Base-by-base conservation (phyloP, 2,888 invertebrate genomes). In the Uloborus plumipes region DNA sequence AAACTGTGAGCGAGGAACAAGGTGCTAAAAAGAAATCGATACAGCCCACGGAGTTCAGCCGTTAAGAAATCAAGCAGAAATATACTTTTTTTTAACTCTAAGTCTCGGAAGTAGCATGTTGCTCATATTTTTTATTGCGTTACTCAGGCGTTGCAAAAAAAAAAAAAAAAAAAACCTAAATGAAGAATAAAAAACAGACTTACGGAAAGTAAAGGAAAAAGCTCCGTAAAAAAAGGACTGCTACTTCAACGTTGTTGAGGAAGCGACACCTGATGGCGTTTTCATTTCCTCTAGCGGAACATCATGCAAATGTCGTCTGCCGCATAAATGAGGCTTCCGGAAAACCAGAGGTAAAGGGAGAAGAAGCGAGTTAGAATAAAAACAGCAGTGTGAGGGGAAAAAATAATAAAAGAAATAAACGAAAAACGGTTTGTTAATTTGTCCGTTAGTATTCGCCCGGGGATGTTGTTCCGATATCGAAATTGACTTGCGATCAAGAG, bases 231-330 rank as follows among this genome's bases (percentile, higher is more conserved):
- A 49, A 69, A 76, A 76, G 58, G 71, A 65, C 26, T 62, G 16
- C 64, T 51, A 70, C 66, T 62, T 78, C 55, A 55, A 59, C 70
- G 70, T 31, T 55, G 39, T 39, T n/a, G 70, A 78, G 65, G 77
- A 53, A 78, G 69, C 62, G 77, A 71, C 77, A 78, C 77, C 70
- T 78, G 77, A 78, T 78, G 77, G 77, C 70, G 47, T 71, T 78
- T 78, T 78, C 77, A 78, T 78, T 78, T 78, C 77, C 77, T 78
- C 71, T 64, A 20, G 55, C 77, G 71, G 65, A 78, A 78, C 77
- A 78, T 78, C 77, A 78, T 78, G 77, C 77, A 78, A 78, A 78
- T 78, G 77, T 71, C 77, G 77, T 78, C 77, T 78, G 77, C 62
- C 71, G 77, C 77, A 77, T 71, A 65, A 78, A 78, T 71, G 71